Percentiles rank a stretch among this genome's conserved stretches.
phyloP scores from a whole-genome alignment of 2,113 vertebrate genomes.

The Martes martes region DNA sequence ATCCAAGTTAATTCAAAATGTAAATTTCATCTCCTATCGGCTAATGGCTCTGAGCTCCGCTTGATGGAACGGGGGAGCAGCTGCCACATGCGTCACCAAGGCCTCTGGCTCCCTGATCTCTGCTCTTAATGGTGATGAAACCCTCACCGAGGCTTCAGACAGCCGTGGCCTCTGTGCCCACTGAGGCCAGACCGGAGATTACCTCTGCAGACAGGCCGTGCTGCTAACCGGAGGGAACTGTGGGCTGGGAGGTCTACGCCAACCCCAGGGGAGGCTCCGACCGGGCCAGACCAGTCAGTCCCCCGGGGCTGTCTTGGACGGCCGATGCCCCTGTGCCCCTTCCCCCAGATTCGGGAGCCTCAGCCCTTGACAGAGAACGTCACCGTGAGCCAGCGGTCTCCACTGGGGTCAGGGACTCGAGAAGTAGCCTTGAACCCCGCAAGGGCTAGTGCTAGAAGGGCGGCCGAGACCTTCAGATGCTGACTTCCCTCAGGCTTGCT shows the following conservation, averaged over 20 bases:
- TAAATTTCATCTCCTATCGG: conserved; percentile 76
- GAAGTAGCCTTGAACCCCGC: too few species aligned
- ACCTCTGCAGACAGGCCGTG: background rate
- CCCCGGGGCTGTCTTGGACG: background rate
- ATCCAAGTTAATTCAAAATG: conserved; percentile 80
- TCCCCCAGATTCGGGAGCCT: background rate
- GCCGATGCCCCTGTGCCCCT: accelerated
- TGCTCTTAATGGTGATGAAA: background rate
- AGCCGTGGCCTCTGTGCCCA: background rate
- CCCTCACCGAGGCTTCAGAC: background rate
- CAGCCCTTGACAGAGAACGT: background rate
- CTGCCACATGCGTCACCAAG: conserved; percentile 3
- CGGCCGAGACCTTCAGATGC: background rate
- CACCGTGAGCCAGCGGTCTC: background rate
- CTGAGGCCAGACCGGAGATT: background rate
- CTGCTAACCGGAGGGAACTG: background rate
- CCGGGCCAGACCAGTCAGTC: background rate
- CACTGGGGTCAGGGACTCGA: accelerated
- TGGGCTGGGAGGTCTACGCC: background rate
- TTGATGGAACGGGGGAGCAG: conserved; percentile 66
- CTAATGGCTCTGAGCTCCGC: conserved; percentile 69
- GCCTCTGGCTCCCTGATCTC: conserved; percentile 55
- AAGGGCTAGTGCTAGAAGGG: too few species aligned
- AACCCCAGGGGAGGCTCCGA: background rate
- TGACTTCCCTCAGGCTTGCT: too few species aligned